Evolutionary conservation across 2,113 vertebrate genomes (phyloP).

Genomic region (Syrrhaptes paradoxus): DNA sequence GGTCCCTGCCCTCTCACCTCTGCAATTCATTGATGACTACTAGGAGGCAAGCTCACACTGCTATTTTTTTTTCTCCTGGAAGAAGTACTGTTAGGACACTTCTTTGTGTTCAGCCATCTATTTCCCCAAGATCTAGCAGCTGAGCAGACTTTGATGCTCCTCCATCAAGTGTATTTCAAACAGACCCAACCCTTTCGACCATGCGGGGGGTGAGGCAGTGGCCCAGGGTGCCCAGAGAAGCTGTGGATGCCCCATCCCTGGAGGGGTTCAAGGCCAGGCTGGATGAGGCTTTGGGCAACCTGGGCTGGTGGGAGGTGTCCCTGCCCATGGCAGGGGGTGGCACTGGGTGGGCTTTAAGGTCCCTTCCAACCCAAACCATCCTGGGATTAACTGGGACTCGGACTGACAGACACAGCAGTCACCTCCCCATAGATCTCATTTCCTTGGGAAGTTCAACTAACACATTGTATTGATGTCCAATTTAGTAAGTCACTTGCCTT

Average conservation of each 20-base stretch:
- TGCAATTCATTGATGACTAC: accelerated
- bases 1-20: background rate
- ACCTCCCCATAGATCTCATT: background rate
- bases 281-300: no score
- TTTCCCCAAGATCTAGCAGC: background rate
- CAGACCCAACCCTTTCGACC: background rate
- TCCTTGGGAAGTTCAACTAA: background rate
- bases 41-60: background rate
- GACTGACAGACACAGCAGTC: background rate
- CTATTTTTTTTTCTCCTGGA: background rate
- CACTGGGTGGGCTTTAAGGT: no score
- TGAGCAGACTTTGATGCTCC: background rate
- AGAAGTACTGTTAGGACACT: background rate
- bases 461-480: accelerated
- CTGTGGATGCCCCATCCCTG: no score
- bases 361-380: no score
- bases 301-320: no score
- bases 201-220: no score
- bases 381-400: background rate
- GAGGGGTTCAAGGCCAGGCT: no score
- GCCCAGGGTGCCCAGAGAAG: no score
- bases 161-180: background rate
- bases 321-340: no score
- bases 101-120: background rate
- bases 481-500: background rate